A percentile compares a stretch with the other conserved stretches of the same genome.
These are phyloP conservation scores for Emberiza fucata DNA, from an alignment of 2,113 vertebrate species.

Conservation along the genomic window DNA sequence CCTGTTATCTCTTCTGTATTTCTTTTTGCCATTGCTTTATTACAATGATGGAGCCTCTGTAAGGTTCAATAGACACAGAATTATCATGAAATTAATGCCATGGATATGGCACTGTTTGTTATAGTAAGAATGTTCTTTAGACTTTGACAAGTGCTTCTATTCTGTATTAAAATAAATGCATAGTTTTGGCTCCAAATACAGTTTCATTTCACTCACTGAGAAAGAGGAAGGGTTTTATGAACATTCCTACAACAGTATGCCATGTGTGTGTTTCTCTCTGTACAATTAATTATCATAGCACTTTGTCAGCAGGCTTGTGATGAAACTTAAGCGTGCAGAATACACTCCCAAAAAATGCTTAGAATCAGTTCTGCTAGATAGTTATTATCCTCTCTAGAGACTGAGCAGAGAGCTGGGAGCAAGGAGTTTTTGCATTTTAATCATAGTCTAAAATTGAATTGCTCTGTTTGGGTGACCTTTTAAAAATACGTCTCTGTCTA, in stretches of 20 bases:
- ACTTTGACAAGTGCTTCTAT: background rate
- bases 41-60: background rate
- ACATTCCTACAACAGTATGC: background rate
- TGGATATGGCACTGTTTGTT: background rate
- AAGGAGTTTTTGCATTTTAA: constrained; percentile 3
- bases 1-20: background rate
- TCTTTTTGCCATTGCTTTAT: background rate
- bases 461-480: constrained; percentile 11
- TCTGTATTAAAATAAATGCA: background rate
- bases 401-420: background rate
- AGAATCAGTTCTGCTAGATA: background rate
- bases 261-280: background rate
- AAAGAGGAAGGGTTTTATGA: background rate
- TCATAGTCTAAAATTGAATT: background rate
- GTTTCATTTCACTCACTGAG: constrained; percentile 22
- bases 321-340: background rate
- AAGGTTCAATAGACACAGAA: background rate
- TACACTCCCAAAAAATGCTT: background rate
- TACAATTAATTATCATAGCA: constrained; percentile 12
- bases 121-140: background rate
- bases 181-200: background rate
- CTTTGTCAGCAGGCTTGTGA: background rate
- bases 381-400: background rate
- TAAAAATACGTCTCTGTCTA: background rate
- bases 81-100: background rate